Evolutionary conservation across 2,888 invertebrate species (phyloP), one percentile per base, ranked within the genome.

Genomic region (Augiades crinisus): DNA sequence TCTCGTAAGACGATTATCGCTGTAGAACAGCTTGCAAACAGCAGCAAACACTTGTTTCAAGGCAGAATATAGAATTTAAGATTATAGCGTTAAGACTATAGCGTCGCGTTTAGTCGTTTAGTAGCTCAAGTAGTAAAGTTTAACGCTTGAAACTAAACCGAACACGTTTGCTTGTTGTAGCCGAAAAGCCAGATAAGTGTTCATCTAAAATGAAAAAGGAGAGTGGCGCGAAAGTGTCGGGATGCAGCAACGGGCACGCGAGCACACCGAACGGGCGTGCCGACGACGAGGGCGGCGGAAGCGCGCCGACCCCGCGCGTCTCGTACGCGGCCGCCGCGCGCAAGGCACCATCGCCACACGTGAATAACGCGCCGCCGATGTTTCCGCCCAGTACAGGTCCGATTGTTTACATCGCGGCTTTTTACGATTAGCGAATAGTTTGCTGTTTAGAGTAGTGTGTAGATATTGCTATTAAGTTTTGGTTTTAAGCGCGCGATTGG

Each of bases 301-400:
- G 54, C 47, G 57, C 64, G 21, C 61, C 67, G 13, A 51, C 73
- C 44, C 81, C 82, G 56, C 80, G 78, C 59, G 85, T 84, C 38
- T 86, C 89, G 10, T 87, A 86, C 63, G 88, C 88, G 40, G 89
- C 88, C 49, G 88, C 85, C 16, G 85, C 87, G 55, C 67, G 69
- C 64, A 88, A 88, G 67, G 83, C 83, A 43, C 72, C 78, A 53
- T 84, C 86, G 53, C 86, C 89, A 57, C 83, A 77, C 55, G 66
- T 70, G 63, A 78, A 71, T 66, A 75, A 63, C 69, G 71, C 75
- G 56, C 73, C 80, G 57, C 72, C 78, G 60, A 75, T 78, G 62
- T 84, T 79, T 67, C 78, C 81, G 55, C 67, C 68, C 62, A 75
- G 71, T 63, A 75, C 83, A 79, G 88, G 88, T 86, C 43, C 31